These are phyloP conservation scores for Hycleus cichorii DNA, from an alignment of 1,140 invertebrate genomes.

Conservation along the genomic window DNA sequence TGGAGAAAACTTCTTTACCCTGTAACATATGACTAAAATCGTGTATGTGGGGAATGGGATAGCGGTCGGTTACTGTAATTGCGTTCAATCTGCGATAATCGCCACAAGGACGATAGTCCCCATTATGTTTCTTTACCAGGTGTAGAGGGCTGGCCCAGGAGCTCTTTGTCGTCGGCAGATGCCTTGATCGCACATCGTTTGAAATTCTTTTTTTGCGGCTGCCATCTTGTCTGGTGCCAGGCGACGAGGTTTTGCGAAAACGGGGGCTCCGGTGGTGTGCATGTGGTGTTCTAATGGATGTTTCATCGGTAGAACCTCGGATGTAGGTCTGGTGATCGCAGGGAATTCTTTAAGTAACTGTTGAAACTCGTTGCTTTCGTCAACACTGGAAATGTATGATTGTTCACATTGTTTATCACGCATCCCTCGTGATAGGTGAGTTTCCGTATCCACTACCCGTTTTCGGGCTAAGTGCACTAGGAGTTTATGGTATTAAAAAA, in stretches of 20 bases:
- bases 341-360: background rate
- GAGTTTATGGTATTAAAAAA: conserved; percentile 25
- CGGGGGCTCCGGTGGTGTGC: conserved; percentile 36
- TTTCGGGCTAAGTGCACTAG: too few species aligned
- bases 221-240: conserved; percentile 34
- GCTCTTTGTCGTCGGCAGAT: conserved; percentile 37
- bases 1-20: too few species aligned
- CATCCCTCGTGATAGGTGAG: too few species aligned
- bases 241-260: conserved; percentile 35
- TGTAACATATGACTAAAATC: conserved; percentile 35
- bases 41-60: conserved; percentile 29
- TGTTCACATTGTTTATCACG: too few species aligned
- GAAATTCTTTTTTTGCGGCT: conserved; percentile 35
- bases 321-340: background rate
- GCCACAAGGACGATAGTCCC: conserved; percentile 34
- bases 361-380: background rate
- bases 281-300: conserved; percentile 23
- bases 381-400: background rate
- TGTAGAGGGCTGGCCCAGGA: conserved; percentile 42
- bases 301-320: background rate
- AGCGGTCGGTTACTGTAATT: conserved; percentile 34
- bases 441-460: too few species aligned
- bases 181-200: conserved; percentile 31
- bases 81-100: conserved; percentile 45
- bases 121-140: conserved; percentile 38